phyloP scores from a whole-genome alignment of 2,888 invertebrate species.

The Biston stratarius region DNA sequence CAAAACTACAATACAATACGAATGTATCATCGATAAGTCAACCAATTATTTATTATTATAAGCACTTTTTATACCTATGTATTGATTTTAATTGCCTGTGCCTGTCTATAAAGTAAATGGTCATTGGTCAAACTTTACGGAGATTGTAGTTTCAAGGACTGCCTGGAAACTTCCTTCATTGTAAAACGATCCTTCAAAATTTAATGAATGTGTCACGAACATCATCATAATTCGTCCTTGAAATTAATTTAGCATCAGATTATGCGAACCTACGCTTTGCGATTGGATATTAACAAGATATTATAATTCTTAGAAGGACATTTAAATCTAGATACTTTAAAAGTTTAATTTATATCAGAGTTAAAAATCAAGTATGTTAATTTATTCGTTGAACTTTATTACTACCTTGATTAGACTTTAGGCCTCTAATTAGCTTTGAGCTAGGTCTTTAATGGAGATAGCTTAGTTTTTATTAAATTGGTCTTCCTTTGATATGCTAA shows the following conservation, averaged over 20 bases:
- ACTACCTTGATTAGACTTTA: neutral
- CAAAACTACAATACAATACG: no score
- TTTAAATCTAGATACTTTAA: neutral
- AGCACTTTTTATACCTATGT: neutral
- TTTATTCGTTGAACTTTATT: neutral
- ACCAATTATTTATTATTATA: neutral
- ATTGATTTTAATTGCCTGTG: neutral
- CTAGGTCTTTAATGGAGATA: neutral
- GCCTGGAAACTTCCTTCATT: constrained; percentile 21
- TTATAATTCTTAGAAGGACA: no score
- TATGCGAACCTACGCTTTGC: constrained; percentile 3
- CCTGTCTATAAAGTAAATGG: neutral
- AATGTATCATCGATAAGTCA: no score
- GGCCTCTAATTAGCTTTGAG: constrained; percentile 9
- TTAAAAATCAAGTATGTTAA: neutral
- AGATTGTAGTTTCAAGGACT: constrained; percentile 28
- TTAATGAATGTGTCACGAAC: constrained; percentile 27
- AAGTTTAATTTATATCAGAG: neutral
- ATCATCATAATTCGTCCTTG: constrained; percentile 12
- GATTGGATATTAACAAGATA: neutral
- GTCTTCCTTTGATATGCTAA: constrained; percentile 11
- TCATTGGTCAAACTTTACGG: constrained; percentile 1
- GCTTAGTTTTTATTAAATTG: neutral
- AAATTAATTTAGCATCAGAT: constrained; percentile 12
- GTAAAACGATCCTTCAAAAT: constrained; percentile 25